Evolutionary conservation across 2,888 invertebrate genomes (phyloP), one percentile per base, ranked within the genome.

Genomic region (Cephus spinipes): DNA sequence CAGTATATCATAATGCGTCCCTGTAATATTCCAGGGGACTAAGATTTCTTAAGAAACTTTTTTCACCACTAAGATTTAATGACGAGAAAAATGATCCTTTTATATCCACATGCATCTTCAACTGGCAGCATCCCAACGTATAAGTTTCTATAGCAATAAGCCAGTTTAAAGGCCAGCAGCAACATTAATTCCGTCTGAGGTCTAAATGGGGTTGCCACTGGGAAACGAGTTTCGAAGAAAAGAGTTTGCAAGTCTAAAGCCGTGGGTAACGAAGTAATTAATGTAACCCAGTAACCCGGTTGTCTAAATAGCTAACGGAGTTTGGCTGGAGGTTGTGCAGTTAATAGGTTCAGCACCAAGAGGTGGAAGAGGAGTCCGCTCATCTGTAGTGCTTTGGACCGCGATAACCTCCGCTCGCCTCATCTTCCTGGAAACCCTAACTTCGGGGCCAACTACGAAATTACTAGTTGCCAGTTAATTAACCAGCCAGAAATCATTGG

Each of bases 231-330:
- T 77, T 68, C 31, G n/a, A 77, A 74, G 74, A 74, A 74, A 77
- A 34, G 4, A 30, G 55, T 55, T 55, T 15, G 68, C 33, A 69
- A 40, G 35, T 30, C 55, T 35, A 68, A 69, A 78, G 31, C 75
- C 69, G 12, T 31, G 34, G 78, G 77, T 80, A 79, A 84, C 81
- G 81, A 79, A 82, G 79, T 84, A 84, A 85, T 86, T 85, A 86
- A 85, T 83, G 83, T 81, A 83, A 84, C 84, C 82, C 80, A 79
- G 78, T 85, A 79, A 82, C 83, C 83, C 76, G 82, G 71, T 83
- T 82, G 81, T 83, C 83, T 79, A 82, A 85, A 86, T 81, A 86
- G 84, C 81, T 84, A 74, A 73, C 75, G 76, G 80, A 81, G 74
- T 79, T 84, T 82, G 77, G 79, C 76, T 76, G 73, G 77, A 81